Percentiles rank a stretch among this genome's conserved stretches.
These are phyloP conservation scores for Stramonita haemastoma DNA, from an alignment of 2,888 invertebrate genomes.

Conservation along the genomic window DNA sequence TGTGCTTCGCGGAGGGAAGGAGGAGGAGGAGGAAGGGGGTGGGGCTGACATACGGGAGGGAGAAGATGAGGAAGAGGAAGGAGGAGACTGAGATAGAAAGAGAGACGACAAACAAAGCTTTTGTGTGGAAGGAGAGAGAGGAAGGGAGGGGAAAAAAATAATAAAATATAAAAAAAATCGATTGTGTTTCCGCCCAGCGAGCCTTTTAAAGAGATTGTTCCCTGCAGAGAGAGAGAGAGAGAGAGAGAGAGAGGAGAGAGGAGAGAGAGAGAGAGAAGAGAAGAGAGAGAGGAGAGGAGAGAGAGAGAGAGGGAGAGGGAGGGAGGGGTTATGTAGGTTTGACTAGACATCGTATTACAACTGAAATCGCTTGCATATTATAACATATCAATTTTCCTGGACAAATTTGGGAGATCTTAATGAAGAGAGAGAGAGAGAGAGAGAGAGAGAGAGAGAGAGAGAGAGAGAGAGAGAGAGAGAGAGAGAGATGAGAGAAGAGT, in stretches of 20 bases:
- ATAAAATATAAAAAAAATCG: neutral
- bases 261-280: slow-evolving; percentile 11
- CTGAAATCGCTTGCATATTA: too few species aligned
- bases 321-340: too few species aligned
- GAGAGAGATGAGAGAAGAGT: neutral
- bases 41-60: neutral
- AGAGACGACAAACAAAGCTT: neutral
- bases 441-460: slow-evolving; percentile 7
- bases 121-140: neutral
- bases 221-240: neutral
- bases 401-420: too few species aligned
- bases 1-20: neutral
- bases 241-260: slow-evolving; percentile 14
- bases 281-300: too few species aligned
- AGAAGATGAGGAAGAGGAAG: neutral
- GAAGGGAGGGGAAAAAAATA: neutral
- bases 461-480: slow-evolving; percentile 17
- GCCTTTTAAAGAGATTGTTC: slow-evolving; percentile 17
- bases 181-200: slow-evolving; percentile 9
- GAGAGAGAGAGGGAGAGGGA: too few species aligned
- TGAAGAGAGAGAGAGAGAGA: neutral
- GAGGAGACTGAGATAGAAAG: neutral
- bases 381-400: too few species aligned
- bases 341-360: too few species aligned
- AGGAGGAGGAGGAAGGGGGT: neutral